Base-by-base conservation (phyloP, 2,113 vertebrate genomes). In the Prunella himalayana region DNA sequence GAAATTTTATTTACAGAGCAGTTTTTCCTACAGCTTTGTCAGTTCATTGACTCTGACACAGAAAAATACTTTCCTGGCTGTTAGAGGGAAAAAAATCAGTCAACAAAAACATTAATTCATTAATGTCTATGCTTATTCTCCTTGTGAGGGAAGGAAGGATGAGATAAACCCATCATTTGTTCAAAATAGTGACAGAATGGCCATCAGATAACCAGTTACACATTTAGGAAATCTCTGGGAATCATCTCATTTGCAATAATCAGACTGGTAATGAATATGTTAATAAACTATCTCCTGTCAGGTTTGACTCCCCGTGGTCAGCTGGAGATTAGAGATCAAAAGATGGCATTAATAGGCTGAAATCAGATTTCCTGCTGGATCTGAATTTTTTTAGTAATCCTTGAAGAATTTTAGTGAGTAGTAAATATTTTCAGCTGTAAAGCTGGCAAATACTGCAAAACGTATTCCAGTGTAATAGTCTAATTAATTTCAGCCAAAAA, bases 1-100 rank as follows among this genome's bases (percentile, higher is more conserved):
- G 72, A 81, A 92, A 86, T 86, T 50, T 90, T 93, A 94, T 92
- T 93, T 96, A 88, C 76, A 76, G 76, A 96, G 80, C 76, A 88
- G 49, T 88, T 88, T 87, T 81, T 97, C 64, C 80, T 88, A 37
- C 1, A 0, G 68, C 76, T 92, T 95, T 92, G 68, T 90, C 83
- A 93, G 69, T 93, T 81, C 82, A 71, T 85, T 90, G 77, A 83
- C 82, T 90, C 68, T 75, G 78, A 92, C 65, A 94, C 4, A 3
- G 79, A 88, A 86, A 64, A 65, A 94, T 68, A 51, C 66, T 92
- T 94, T 93, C 41, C 75, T 92, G 66, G 76, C 72, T 90, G 23
- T 39, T 66, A 64, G 33, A 95, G 18, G n/a, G 64, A 54, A 88
- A 85, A 86, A 80, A 82, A 50, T 45, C 80, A 82, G 60, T 83